Evolutionary conservation across 2,888 invertebrate species (phyloP), one percentile per base, ranked within the genome.

Genomic region (Lottia scabra): DNA sequence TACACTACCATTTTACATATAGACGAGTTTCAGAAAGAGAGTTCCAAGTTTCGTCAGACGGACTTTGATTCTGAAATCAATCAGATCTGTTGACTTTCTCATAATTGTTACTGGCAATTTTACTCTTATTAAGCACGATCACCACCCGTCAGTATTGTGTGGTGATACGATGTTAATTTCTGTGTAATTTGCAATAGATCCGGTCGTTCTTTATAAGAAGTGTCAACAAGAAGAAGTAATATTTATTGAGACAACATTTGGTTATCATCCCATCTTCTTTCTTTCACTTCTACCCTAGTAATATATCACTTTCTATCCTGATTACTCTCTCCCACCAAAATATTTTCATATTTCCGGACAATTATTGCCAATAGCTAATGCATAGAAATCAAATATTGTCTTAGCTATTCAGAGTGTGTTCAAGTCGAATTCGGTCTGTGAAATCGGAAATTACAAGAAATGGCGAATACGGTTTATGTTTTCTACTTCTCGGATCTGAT

Each of bases 151-250:
- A 15, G 19, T 65, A 45, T 64, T 70, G 45, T 70, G 48, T 45
- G 46, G 26, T 67, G 67, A 65, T 73, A 44, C 63, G 68, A 38
- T 44, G 68, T 69, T 75, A 72, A 75, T 72, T 68, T 75, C 72
- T 72, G 66, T 67, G 69, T 72, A 71, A 75, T 75, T 75, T 71
- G 72, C 71, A 72, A 75, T 67, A 75, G 71, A 72, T 72, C 72
- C 67, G 43, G 45, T 45, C 56, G 43, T 19, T 38, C 69, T 75
- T 65, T 69, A 72, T 66, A 63, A 65, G 23, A 64, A 64, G 45
- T 69, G 75, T 75, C 71, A 75, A 75, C 69, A 75, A 71, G 68
- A 65, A 72, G 67, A 23, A 65, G 27, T 44, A 38, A 48, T 71
- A 68, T 74, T 74, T 74, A 70, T 64, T 74, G 65, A 67, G 71